A percentile compares a stretch with the other conserved stretches of the same genome.
Conservation (phyloP, 2,888 invertebrate species). For the Cyclophora albipunctata region DNA sequence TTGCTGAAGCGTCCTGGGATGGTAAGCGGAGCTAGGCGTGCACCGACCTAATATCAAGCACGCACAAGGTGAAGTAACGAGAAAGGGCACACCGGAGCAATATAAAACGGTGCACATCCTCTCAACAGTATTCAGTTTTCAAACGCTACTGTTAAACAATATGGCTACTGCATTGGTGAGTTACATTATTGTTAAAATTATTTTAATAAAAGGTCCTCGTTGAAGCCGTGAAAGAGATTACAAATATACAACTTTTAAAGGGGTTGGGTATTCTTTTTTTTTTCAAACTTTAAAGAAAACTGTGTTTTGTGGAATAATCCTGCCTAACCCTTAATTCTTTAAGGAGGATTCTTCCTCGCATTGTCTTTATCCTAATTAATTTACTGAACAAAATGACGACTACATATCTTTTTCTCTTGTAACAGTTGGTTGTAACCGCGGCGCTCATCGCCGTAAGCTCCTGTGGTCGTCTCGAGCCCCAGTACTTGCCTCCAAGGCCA, state of each 20-base stretch:
- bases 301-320: too few species aligned
- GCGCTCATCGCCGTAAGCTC: slow-evolving; percentile 46
- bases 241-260: too few species aligned
- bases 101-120: slow-evolving; percentile 72
- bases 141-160: slow-evolving; percentile 39
- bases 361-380: too few species aligned
- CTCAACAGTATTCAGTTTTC: slow-evolving; percentile 57
- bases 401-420: too few species aligned
- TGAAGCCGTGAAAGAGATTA: too few species aligned
- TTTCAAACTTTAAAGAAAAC: too few species aligned
- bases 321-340: too few species aligned
- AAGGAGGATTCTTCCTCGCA: too few species aligned
- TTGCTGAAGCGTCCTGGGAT: slow-evolving; percentile 11
- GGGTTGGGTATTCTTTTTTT: too few species aligned
- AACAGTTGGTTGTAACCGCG: slow-evolving; percentile 24
- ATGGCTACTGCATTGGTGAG: slow-evolving; percentile 51
- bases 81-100: slow-evolving; percentile 71
- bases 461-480: slow-evolving; percentile 42
- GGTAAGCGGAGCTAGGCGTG: slow-evolving; percentile 36
- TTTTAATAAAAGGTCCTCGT: too few species aligned
- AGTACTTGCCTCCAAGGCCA: slow-evolving; percentile 33
- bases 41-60: slow-evolving; percentile 51
- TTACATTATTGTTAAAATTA: too few species aligned
- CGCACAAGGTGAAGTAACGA: slow-evolving; percentile 72
- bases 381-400: too few species aligned